A percentile compares a stretch with the other conserved stretches of the same genome.
Evolutionary conservation across 1,140 invertebrate genomes (phyloP).

Genomic region (Babylonia areolata): DNA sequence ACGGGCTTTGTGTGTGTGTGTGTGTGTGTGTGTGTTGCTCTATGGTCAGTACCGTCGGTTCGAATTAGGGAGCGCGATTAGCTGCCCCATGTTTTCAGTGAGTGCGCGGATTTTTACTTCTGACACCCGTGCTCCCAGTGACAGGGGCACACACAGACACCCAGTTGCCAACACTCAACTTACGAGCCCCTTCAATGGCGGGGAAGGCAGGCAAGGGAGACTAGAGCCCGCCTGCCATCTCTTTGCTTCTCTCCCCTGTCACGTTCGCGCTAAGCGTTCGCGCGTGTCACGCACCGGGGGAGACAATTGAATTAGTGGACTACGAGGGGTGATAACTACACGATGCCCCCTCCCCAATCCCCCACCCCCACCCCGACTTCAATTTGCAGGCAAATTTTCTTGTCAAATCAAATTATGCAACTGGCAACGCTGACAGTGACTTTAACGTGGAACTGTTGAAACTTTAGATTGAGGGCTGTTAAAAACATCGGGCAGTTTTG

Average conservation of each 20-base stretch:
- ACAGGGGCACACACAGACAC: neutral
- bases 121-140: neutral
- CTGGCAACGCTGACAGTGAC: neutral
- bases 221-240: neutral
- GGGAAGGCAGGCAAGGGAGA: neutral
- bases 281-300: conserved; percentile 14
- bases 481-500: too few relatives aligned
- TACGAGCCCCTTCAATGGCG: neutral
- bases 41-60: neutral
- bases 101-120: neutral
- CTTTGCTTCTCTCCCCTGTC: neutral
- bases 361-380: too few relatives aligned
- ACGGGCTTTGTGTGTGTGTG: too few relatives aligned
- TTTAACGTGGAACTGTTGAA: too few relatives aligned
- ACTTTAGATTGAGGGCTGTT: too few relatives aligned
- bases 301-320: conserved; percentile 16
- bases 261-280: conserved; percentile 2
- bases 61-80: neutral
- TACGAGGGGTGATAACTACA: neutral
- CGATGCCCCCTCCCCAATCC: neutral
- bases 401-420: conserved; percentile 9
- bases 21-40: too few relatives aligned
- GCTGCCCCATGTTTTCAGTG: too few relatives aligned
- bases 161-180: neutral
- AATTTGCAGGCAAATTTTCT: conserved; percentile 14